Evolutionary conservation across 2,113 vertebrate species (phyloP).

Genomic region (Pollachius pollachius): DNA sequence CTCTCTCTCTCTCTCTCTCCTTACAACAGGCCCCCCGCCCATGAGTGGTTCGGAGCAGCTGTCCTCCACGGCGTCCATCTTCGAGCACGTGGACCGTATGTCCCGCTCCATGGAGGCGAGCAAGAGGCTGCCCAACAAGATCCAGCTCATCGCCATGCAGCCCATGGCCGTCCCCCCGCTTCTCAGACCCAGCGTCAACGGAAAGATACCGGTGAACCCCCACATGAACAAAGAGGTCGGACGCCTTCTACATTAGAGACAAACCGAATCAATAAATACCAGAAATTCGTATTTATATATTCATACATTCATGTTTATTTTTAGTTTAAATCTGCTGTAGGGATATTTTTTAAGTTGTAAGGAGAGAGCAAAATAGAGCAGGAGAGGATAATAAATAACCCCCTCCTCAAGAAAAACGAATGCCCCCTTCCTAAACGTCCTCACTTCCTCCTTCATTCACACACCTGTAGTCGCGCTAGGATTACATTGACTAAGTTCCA

Average conservation of each 20-base stretch:
- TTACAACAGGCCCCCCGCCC: constrained; percentile 79
- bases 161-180: constrained; percentile 84
- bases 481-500: too few relatives aligned
- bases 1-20: neutral
- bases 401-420: too few relatives aligned
- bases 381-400: too few relatives aligned
- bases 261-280: neutral
- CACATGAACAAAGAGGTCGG: constrained; percentile 92
- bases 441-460: too few relatives aligned
- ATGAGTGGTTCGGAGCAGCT: constrained; percentile 76
- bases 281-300: too few relatives aligned
- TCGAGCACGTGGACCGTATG: constrained; percentile 91
- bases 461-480: too few relatives aligned
- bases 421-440: too few relatives aligned
- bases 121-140: constrained; percentile 86
- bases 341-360: too few relatives aligned
- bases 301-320: too few relatives aligned
- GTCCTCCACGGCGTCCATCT: constrained; percentile 90
- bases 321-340: too few relatives aligned
- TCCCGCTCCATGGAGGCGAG: constrained; percentile 83
- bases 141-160: constrained; percentile 97
- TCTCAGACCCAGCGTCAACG: constrained; percentile 72
- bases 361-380: too few relatives aligned
- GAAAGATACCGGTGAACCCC: constrained; percentile 80
- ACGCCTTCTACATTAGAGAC: neutral